Evolutionary conservation across 92 coral and sea anemone species (phyloP), one percentile per base, ranked within the genome.

Genomic region (Parazoanthus darwini): DNA sequence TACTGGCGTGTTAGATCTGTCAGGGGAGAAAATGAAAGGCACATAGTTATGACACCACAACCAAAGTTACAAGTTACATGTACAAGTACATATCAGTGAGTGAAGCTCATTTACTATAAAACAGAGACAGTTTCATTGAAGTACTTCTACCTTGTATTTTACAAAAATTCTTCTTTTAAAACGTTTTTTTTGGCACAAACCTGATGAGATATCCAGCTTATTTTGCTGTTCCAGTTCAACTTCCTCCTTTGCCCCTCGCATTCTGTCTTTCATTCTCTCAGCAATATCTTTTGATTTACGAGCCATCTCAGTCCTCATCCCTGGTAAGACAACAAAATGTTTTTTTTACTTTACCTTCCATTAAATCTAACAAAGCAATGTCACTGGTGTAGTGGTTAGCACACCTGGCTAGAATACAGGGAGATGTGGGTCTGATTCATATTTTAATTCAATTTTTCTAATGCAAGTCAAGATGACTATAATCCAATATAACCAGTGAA

Each of bases 1-100:
- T 97, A 97, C 88, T 97, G 99, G 56, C 98, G 94, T 35, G 99
- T 97, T 58, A 97, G 93, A 88, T 97, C 99, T 97, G 89, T 65
- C 22, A 79, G 35, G 38, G 29, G 18, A 82, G 51, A 79, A 14
- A 26, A 42, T 22, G 54, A 23, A 85, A 15, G 39, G 14, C 39
- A 51, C 5, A 20, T 50, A 72, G 14, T 76, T 85, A 26, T 84
- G 48, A 14, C n/a, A n/a, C 36, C 23, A 54, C 9, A 48, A 0
- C 85, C 33, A 29, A 29, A 74, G 35, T 26, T 80, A 29, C 68
- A 51, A 51, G 58, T 13, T 51, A 51, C 2, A 54, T 54, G 11
- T 6, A 48, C 51, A 7, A 54, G 18, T 14, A 54, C 16, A 11
- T 54, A 10, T 54, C 18, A 51, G 0, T 29, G 0, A 54, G 14